Evolutionary conservation across 2,113 vertebrate species (phyloP).

Genomic region (Perca fluviatilis): DNA sequence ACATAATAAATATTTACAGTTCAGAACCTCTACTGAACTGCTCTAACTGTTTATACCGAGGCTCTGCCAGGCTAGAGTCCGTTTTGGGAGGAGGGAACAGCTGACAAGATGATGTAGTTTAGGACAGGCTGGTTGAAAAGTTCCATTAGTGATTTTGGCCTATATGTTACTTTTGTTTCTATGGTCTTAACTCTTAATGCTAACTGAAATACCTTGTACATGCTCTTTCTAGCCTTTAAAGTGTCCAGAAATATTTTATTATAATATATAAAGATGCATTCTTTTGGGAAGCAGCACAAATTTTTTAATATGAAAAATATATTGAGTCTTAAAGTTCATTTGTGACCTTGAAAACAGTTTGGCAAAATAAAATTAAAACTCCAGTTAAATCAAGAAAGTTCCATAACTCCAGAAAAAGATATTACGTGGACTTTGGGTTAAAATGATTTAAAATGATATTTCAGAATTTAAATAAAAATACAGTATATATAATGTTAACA

Average conservation of each 20-base stretch:
- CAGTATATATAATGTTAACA: background rate
- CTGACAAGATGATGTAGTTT: background rate
- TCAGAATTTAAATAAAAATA: no score
- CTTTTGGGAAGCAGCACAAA: background rate
- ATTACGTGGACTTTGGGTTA: background rate
- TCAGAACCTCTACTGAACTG: conserved; percentile 49
- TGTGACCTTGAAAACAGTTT: background rate
- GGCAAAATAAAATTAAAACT: background rate
- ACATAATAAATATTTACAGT: conserved; percentile 72
- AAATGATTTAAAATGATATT: no score
- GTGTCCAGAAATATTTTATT: background rate
- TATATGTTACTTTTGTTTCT: no score
- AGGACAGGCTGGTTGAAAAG: background rate
- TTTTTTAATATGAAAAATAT: background rate
- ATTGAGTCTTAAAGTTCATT: background rate
- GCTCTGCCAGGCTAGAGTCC: conserved; percentile 41
- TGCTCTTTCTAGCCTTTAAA: background rate
- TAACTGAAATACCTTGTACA: background rate
- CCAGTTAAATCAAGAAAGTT: background rate
- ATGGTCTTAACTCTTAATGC: background rate
- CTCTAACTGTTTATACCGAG: conserved; percentile 53
- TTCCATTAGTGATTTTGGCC: background rate
- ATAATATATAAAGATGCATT: background rate
- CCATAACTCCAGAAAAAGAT: background rate
- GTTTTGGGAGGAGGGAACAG: conserved; percentile 11